Conservation (phyloP, 2,888 invertebrate genomes). For the Malachius bipustulatus region DNA sequence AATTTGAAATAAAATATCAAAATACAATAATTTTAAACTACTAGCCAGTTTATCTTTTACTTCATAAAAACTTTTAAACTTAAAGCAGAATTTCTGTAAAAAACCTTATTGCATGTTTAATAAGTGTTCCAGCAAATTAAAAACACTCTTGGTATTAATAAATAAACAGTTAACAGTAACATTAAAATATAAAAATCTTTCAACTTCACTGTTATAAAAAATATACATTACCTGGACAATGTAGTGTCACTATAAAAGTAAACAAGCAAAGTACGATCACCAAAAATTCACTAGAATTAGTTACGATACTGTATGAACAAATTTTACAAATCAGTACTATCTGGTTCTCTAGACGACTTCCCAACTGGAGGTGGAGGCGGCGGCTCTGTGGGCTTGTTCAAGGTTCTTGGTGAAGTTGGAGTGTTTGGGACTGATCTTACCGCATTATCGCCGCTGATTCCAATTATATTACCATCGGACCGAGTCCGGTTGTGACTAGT, state of each 20-base stretch:
- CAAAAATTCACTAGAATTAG: conserved; percentile 19
- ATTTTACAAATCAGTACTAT: conserved; percentile 34
- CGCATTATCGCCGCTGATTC: conserved; percentile 20
- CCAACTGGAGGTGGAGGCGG: conserved; percentile 35
- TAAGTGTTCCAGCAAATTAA: no score
- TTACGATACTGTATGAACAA: conserved; percentile 7
- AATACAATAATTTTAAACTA: no score
- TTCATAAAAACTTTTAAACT: no score
- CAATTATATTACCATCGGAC: conserved; percentile 37
- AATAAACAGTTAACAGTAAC: conserved; percentile 13
- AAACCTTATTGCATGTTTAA: no score
- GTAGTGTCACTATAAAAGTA: conserved; percentile 11
- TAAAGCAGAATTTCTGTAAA: no score
- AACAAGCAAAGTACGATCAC: conserved; percentile 20
- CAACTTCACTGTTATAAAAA: conserved; percentile 17
- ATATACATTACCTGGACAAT: conserved; percentile 11
- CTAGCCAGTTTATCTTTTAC: no score
- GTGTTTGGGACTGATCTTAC: conserved; percentile 20
- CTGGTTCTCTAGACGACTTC: conserved; percentile 17
- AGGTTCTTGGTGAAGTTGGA: conserved; percentile 30
- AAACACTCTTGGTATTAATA: no score
- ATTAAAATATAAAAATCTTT: conserved; percentile 19
- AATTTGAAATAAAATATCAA: no score
- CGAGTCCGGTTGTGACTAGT: conserved; percentile 35
- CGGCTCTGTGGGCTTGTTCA: conserved; percentile 36